These are phyloP conservation scores for Mythimna vitellina DNA, from an alignment of 2,888 invertebrate species.

Conservation along the genomic window DNA sequence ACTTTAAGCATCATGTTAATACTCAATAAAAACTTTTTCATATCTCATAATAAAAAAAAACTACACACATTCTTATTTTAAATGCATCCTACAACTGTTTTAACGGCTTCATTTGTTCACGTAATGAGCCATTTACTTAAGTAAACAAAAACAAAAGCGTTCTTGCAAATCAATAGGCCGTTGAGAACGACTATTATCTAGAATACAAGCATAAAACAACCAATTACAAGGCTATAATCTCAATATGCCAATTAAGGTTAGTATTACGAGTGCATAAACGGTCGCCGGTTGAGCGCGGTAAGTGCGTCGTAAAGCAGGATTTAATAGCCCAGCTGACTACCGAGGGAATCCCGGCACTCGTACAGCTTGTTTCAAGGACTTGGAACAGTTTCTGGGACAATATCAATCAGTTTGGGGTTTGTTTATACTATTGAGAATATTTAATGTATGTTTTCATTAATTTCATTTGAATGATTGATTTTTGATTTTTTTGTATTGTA, in stretches of 20 bases:
- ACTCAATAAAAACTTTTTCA: conserved; percentile 29
- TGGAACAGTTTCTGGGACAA: conserved; percentile 53
- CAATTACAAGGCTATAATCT: conserved; percentile 84
- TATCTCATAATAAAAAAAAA: conserved; percentile 18
- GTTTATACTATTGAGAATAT: conserved; percentile 2
- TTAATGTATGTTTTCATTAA: conserved; percentile 12
- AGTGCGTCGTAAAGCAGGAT: conserved; percentile 85
- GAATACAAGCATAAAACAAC: conserved; percentile 76
- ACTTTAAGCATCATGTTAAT: conserved; percentile 18
- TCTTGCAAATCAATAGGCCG: conserved; percentile 68
- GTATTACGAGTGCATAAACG: conserved; percentile 84
- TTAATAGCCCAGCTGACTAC: conserved; percentile 82
- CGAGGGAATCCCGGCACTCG: conserved; percentile 78
- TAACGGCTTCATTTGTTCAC: conserved; percentile 60
- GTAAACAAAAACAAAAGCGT: conserved; percentile 64
- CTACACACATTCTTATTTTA: conserved; percentile 29
- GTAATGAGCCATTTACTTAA: conserved; percentile 51
- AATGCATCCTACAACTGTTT: conserved; percentile 29
- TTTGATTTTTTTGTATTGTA: too few relatives aligned
- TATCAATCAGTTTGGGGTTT: conserved; percentile 52
- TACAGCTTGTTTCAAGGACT: conserved; percentile 64
- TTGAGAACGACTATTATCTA: conserved; percentile 73
- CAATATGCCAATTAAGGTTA: conserved; percentile 88
- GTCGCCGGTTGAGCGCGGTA: conserved; percentile 73
- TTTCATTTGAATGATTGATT: too few relatives aligned